phyloP scores from a whole-genome alignment of 2,113 vertebrate genomes.

The Strix aluco region DNA sequence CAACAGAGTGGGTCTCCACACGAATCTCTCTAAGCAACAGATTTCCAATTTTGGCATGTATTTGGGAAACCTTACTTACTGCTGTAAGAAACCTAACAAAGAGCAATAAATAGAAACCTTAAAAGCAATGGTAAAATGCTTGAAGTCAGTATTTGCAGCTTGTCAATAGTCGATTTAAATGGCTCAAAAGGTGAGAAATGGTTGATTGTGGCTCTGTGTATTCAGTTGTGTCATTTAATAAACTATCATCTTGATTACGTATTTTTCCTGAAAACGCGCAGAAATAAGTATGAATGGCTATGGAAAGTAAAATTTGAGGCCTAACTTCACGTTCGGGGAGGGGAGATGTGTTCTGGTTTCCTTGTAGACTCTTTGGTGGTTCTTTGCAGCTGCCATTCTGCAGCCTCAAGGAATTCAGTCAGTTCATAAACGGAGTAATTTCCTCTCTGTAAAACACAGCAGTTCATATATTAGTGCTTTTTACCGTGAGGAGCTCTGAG shows the following conservation, averaged over 20 bases:
- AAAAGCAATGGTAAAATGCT: neutral
- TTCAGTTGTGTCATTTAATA: neutral
- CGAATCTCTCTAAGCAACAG: neutral
- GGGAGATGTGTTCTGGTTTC: neutral
- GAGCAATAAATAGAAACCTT: neutral
- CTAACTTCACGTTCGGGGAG: neutral
- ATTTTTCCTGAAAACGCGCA: neutral
- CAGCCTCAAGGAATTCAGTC: neutral
- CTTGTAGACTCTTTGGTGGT: neutral
- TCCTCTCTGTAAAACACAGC: neutral
- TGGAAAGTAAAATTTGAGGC: neutral
- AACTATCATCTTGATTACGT: neutral
- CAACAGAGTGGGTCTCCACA: neutral
- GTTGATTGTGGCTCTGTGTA: neutral
- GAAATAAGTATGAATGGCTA: neutral
- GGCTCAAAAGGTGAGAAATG: neutral
- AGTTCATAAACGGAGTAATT: neutral
- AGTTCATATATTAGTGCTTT: neutral
- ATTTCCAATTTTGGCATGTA: neutral
- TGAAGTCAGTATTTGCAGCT: neutral
- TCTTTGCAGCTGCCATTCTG: neutral
- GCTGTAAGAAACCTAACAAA: neutral
- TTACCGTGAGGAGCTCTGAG: neutral
- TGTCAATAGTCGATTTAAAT: neutral
- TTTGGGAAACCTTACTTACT: neutral